Evolutionary conservation across 2,797 vertebrate genomes (phyloP).

Genomic region (Rachycentron canadum): DNA sequence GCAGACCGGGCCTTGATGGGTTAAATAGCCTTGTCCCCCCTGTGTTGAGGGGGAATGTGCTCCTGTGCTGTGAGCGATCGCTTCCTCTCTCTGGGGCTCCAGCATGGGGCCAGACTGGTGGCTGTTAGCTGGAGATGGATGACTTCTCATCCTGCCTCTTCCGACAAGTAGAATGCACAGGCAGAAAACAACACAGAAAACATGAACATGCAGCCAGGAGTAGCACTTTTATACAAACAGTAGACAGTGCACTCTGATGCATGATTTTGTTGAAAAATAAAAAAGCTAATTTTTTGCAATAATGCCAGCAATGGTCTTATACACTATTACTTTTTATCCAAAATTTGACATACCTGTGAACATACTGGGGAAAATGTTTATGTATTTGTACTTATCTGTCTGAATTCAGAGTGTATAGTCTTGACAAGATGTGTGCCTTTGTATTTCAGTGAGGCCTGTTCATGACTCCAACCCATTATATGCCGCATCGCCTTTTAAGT

Average conservation of each 20-base stretch:
- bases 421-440: no score
- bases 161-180: slow-evolving; percentile 73
- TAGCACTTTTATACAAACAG: slow-evolving; percentile 30
- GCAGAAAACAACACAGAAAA: slow-evolving; percentile 69
- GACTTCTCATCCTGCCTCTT: slow-evolving; percentile 78
- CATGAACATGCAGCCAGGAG: slow-evolving; percentile 46
- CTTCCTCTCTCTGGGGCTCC: slow-evolving; percentile 86
- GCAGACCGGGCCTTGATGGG: slow-evolving; percentile 80
- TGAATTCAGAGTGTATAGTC: background rate
- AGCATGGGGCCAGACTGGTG: slow-evolving; percentile 87
- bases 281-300: background rate
- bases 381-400: background rate
- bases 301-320: background rate
- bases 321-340: background rate
- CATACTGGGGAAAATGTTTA: background rate
- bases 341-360: background rate
- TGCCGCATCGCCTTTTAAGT: background rate
- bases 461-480: background rate
- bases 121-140: slow-evolving; percentile 87
- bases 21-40: slow-evolving; percentile 84
- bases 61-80: slow-evolving; percentile 86
- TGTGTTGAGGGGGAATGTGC: slow-evolving; percentile 82
- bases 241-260: slow-evolving; percentile 2
- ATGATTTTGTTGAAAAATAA: slow-evolving; percentile 4
- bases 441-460: background rate